Evolutionary conservation across 2,888 invertebrate genomes (phyloP), one percentile per base, ranked within the genome.

Genomic region (Tyria jacobaeae): DNA sequence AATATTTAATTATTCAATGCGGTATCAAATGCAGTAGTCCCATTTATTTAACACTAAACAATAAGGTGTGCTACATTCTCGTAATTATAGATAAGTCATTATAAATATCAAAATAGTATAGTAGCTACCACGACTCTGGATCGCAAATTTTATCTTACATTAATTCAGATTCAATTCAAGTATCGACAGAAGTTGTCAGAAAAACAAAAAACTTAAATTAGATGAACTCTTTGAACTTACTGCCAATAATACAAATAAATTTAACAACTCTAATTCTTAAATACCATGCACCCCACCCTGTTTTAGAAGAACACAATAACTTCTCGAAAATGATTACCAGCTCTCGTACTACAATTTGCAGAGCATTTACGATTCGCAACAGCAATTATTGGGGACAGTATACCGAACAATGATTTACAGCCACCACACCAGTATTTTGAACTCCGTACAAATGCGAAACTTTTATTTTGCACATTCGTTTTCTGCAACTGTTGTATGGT

Each of bases 391-490:
- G 39, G 41, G 24, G 53, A 31, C 31, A 60, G 60, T 58, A 60
- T 60, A 54, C 21, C 10, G 39, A 47, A 1, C 52, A 53, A 61
- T 65, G 61, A 68, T 64, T 64, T 63, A 62, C 39, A 62, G 57
- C 63, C 64, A 64, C 57, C 48, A 49, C 7, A 15, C 47, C 9
- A 44, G 47, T 60, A 62, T 66, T 76, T 62, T 57, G 56, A 54
- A 71, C 70, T 68, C 64, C 62, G 65, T 59, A 34, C 53, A 31
- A 58, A 64, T 64, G 56, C 64, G 64, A 64, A 70, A 67, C 61
- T 71, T 77, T 65, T 59, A 70, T 70, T 75, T 70, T 70, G 58
- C 62, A 73, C 65, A 62, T 68, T 69, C 64, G 58, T 71, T 68
- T 62, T 62, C 64, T 65, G 60, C 63, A 57, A 67, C 31, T 54